phyloP scores from a whole-genome alignment of 2,113 vertebrate genomes.

The Cynocephalus volans region DNA sequence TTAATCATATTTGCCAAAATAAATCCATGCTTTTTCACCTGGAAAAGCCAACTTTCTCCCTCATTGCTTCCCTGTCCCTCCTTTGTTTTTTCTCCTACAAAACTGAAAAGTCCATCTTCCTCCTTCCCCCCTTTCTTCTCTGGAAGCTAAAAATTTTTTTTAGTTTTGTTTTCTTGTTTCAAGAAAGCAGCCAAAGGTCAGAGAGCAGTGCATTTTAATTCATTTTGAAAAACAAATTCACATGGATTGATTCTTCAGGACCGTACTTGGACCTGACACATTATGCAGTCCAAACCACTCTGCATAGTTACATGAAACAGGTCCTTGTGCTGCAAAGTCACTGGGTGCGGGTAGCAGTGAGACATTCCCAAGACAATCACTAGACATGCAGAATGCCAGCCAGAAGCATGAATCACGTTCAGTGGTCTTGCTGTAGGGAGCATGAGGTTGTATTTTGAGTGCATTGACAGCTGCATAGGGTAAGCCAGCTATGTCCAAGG shows the following conservation, averaged over 20 bases:
- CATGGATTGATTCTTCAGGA: conserved; percentile 85
- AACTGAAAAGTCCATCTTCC: neutral
- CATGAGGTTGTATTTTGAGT: conserved; percentile 83
- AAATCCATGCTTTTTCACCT: neutral
- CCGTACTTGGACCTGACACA: conserved; percentile 76
- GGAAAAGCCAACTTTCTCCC: neutral
- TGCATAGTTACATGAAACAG: conserved; percentile 87
- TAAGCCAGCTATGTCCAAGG: conserved; percentile 80
- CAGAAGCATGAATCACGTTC: conserved; percentile 89
- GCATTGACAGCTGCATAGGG: conserved; percentile 62
- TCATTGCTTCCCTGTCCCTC: neutral
- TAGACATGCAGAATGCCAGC: conserved; percentile 90
- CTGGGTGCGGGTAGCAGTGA: conserved; percentile 86
- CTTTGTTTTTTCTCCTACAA: neutral
- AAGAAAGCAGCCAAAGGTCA: conserved; percentile 76
- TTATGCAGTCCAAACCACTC: conserved; percentile 87
- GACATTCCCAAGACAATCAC: conserved; percentile 90
- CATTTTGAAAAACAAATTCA: conserved; percentile 86
- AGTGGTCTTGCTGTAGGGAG: conserved; percentile 87
- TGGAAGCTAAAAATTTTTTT: neutral
- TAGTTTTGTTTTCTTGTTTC: conserved; percentile 38
- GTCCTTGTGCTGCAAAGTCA: conserved; percentile 81
- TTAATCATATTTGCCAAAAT: neutral
- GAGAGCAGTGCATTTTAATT: conserved; percentile 87
- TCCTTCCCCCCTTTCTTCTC: neutral